Evolutionary conservation across 2,113 vertebrate genomes (phyloP).

Genomic region (Zapornia atra): DNA sequence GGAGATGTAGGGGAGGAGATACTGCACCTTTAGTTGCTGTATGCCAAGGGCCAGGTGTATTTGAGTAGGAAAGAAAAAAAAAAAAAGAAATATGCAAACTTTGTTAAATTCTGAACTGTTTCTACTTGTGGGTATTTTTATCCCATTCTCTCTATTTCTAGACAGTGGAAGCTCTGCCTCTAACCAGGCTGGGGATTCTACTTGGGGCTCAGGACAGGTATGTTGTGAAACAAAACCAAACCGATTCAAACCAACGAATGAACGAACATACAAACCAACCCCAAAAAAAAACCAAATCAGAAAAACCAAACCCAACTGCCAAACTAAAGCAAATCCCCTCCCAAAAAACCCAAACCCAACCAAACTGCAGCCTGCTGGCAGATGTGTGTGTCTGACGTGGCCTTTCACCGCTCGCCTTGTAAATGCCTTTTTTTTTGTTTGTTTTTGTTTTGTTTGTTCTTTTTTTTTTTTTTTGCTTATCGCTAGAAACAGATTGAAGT

Average conservation of each 20-base stretch:
- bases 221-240: constrained; percentile 55
- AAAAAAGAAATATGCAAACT: neutral
- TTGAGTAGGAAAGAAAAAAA: neutral
- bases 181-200: constrained; percentile 72
- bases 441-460: neutral
- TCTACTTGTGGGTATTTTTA: constrained; percentile 70
- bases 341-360: constrained; percentile 40
- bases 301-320: constrained; percentile 10
- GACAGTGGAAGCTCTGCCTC: constrained; percentile 73
- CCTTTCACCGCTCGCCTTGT: constrained; percentile 29
- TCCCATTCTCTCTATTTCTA: constrained; percentile 77
- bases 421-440: constrained; percentile 12
- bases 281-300: neutral
- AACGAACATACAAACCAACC: neutral
- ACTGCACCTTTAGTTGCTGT: constrained; percentile 38
- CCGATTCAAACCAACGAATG: neutral
- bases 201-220: constrained; percentile 76
- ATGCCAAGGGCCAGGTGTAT: constrained; percentile 29
- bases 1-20: constrained; percentile 15
- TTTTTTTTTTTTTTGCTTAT: neutral
- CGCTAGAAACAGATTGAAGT: constrained; percentile 87
- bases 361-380: constrained; percentile 30
- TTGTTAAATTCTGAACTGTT: constrained; percentile 56
- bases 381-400: neutral
- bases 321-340: constrained; percentile 43